Conservation (phyloP, 2,888 invertebrate species). For the Tortricodes alternella region DNA sequence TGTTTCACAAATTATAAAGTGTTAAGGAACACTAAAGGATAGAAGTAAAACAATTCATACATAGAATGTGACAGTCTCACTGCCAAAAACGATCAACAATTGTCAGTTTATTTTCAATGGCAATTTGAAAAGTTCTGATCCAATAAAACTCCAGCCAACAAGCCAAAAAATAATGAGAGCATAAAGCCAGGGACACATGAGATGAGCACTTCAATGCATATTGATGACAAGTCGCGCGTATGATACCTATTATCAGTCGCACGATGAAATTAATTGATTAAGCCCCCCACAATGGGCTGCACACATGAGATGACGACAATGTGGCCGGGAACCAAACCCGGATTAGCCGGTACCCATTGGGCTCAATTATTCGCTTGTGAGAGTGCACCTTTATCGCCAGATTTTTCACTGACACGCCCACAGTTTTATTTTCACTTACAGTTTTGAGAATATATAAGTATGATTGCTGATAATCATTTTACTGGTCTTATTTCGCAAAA, state of each 20-base stretch:
- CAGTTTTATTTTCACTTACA: constrained; percentile 19
- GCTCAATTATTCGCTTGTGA: constrained; percentile 56
- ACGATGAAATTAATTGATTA: constrained; percentile 71
- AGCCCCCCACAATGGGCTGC: constrained; percentile 53
- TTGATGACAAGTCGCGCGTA: constrained; percentile 46
- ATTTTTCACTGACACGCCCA: constrained; percentile 15
- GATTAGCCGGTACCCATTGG: constrained; percentile 58
- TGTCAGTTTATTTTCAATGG: constrained; percentile 2
- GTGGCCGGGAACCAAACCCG: constrained; percentile 47
- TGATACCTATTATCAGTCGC: constrained; percentile 52
- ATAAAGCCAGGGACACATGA: constrained; percentile 13
- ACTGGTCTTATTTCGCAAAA: too few relatives aligned
- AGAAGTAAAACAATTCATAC: background rate
- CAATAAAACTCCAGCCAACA: constrained; percentile 18
- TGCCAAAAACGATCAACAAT: background rate
- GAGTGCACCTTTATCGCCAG: constrained; percentile 35
- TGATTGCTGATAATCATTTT: too few relatives aligned
- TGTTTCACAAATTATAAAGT: too few relatives aligned
- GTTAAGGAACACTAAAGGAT: too few relatives aligned
- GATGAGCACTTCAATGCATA: constrained; percentile 39
- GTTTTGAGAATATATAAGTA: constrained; percentile 1
- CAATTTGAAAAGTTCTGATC: constrained; percentile 20
- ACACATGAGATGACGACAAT: constrained; percentile 58
- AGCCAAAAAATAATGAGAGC: constrained; percentile 19
- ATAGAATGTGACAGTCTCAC: background rate